These are phyloP conservation scores for Erpetoichthys calabaricus DNA, from an alignment of 2,797 vertebrate species.

Conservation along the genomic window DNA sequence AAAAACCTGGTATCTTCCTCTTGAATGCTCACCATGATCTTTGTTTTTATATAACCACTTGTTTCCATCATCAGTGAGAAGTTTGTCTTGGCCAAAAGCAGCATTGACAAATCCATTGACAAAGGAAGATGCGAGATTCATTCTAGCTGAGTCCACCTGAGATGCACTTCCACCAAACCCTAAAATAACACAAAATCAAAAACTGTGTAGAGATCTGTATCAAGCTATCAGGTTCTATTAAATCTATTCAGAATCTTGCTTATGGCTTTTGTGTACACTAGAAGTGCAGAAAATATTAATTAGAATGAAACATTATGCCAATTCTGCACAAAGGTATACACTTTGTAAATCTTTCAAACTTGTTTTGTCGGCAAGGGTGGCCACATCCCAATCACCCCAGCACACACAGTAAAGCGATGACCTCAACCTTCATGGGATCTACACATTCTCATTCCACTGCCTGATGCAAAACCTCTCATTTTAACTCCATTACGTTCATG, in stretches of 20 bases:
- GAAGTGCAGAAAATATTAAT: not conserved
- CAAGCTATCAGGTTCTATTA: too few species aligned
- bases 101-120: slow-evolving; percentile 96
- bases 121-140: slow-evolving; percentile 97
- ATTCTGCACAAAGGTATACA: too few species aligned
- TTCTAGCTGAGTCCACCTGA: slow-evolving; percentile 92
- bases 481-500: too few species aligned
- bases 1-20: not conserved
- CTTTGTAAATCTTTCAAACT: too few species aligned
- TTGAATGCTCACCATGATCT: slow-evolving; percentile 68
- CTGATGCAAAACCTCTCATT: too few species aligned
- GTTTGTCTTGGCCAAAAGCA: slow-evolving; percentile 92
- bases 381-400: too few species aligned
- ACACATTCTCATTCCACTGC: too few species aligned
- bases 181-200: slow-evolving; percentile 20
- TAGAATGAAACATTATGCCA: not conserved
- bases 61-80: slow-evolving; percentile 93
- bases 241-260: not conserved
- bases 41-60: slow-evolving; percentile 99
- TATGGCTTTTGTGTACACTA: not conserved
- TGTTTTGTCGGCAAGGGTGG: too few species aligned
- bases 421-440: too few species aligned
- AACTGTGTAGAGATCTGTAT: too few species aligned
- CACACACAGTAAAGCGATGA: too few species aligned
- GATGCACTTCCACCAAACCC: slow-evolving; percentile 92